A percentile compares a stretch with the other conserved stretches of the same genome.
Conservation (phyloP, 35 echinoderm and acorn worm genomes). For the Anneissia japonica region DNA sequence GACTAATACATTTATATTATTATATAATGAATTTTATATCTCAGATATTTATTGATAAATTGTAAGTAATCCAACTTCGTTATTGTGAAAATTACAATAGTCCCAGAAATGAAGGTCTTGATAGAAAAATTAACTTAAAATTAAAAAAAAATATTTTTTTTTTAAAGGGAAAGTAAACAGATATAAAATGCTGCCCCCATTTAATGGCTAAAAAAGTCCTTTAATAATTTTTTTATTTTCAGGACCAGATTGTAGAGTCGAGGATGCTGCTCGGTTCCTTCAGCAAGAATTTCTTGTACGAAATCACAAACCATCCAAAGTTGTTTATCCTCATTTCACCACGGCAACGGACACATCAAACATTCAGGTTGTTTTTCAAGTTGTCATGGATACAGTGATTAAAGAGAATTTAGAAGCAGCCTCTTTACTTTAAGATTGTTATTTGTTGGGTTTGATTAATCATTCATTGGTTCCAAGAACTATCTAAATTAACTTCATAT, state of each 20-base stretch:
- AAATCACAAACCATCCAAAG: constrained; percentile 50
- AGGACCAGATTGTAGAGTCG: constrained; percentile 93
- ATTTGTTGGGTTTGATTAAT: neutral
- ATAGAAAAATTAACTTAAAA: too few relatives aligned
- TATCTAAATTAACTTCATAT: too few relatives aligned
- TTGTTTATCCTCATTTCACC: constrained; percentile 90
- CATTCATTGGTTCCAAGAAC: neutral
- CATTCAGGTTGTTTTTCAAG: constrained; percentile 94
- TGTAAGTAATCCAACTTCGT: too few relatives aligned
- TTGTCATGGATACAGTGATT: constrained; percentile 75
- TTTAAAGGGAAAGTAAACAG: too few relatives aligned
- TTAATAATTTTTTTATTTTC: neutral
- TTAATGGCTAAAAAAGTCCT: too few relatives aligned
- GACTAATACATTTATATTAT: too few relatives aligned
- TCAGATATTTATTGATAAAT: too few relatives aligned
- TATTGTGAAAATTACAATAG: too few relatives aligned
- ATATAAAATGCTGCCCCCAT: too few relatives aligned
- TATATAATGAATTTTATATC: too few relatives aligned
- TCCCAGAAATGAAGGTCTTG: too few relatives aligned
- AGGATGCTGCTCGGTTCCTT: constrained; percentile 72
- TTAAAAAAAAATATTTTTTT: too few relatives aligned
- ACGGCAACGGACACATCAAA: constrained; percentile 96
- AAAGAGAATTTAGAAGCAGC: constrained; percentile 63
- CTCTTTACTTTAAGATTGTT: constrained; percentile 15
- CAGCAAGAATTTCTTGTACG: constrained; percentile 48